Evolutionary conservation across 2,888 invertebrate genomes (phyloP), one percentile per base, ranked within the genome.

Genomic region (Harpalus rubripes): DNA sequence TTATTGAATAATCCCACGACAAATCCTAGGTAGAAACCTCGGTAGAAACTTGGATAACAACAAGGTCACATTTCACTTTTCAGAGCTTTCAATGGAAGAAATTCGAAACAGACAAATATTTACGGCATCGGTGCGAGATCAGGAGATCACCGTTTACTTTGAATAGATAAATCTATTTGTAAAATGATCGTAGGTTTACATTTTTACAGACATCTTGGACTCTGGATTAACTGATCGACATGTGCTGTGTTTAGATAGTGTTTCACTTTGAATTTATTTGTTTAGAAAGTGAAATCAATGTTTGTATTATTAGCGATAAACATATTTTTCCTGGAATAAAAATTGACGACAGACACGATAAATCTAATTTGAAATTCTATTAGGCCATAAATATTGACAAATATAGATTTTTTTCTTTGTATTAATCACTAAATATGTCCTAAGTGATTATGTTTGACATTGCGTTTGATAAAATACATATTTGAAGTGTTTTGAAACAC

Each of bases 91-190:
- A 74, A 74, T 44, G 16, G 72, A 10, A 41, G 72, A 74, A 74
- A 74, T 74, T 74, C 44, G 72, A 74, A 74, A 74, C 72, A 72
- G 8, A 68, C 72, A 74, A 74, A 74, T 74, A 74, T 74, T 74
- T 74, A 44, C 44, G 32, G 68, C 68, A 32, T 12, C 26, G 26
- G 63, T 72, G n/a, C 68, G 16, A 18, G 15, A 74, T 74, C 72
- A 74, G 12, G 16, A 18, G 15, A 74, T 74, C 72, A 74, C 15
- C 52, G 72, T 74, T 74, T 74, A 15, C 72, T 74, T 18, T 74
- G 72, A 74, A 74, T 74, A 74, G 72, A 74, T 74, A 74, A 74
- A 74, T 74, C 72, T 74, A 52, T 74, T 74, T 74, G 72, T 44
- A 44, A 74, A 74, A 16, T 44, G 72, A 74, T 74, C 72, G 8